A percentile compares a stretch with the other conserved stretches of the same genome.
phyloP scores from a whole-genome alignment of 2,113 vertebrate genomes.

The Apteryx owenii region DNA sequence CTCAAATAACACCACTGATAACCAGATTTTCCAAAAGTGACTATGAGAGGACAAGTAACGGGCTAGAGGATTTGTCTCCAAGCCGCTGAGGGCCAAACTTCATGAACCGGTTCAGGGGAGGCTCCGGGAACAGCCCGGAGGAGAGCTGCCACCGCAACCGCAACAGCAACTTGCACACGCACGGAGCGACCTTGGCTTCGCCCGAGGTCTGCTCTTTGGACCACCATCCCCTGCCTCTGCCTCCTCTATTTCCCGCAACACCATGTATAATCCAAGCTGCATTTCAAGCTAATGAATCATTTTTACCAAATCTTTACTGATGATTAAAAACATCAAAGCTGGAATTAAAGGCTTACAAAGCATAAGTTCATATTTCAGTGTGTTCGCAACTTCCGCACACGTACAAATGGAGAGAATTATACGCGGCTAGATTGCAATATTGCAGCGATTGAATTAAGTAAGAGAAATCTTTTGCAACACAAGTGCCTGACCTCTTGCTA shows the following conservation, averaged over 20 bases:
- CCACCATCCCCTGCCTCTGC: not conserved
- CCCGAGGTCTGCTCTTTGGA: not conserved
- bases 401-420: slow-evolving; percentile 25
- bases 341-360: slow-evolving; percentile 63
- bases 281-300: slow-evolving; percentile 58
- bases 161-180: no score
- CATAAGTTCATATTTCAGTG: slow-evolving; percentile 29
- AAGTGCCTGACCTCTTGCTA: not conserved
- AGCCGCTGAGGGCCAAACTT: not conserved
- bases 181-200: no score
- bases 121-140: not conserved
- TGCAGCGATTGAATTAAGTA: not conserved
- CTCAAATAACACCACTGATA: not conserved
- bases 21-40: not conserved
- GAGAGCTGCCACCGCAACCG: not conserved
- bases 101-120: not conserved
- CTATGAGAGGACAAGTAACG: not conserved
- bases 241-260: not conserved
- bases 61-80: not conserved
- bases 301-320: slow-evolving; percentile 35
- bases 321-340: slow-evolving; percentile 72
- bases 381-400: slow-evolving; percentile 19
- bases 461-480: not conserved
- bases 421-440: not conserved
- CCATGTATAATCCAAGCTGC: not conserved